Percentiles rank a stretch among this genome's conserved stretches.
Evolutionary conservation across 2,888 invertebrate genomes (phyloP).

Genomic region (Stenoptilia bipunctidactyla): DNA sequence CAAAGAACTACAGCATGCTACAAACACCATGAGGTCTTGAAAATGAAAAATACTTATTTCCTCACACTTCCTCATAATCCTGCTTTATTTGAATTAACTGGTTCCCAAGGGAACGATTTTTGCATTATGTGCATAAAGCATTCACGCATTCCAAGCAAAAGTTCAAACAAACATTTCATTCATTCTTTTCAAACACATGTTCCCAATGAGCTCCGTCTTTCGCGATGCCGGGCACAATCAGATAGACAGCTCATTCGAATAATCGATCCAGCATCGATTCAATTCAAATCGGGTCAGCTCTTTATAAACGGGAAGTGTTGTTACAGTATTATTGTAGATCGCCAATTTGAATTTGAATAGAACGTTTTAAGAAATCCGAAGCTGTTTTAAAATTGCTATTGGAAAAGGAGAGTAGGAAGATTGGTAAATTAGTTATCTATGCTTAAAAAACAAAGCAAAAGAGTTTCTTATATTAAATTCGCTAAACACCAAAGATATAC

Average conservation of each 20-base stretch:
- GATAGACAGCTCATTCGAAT: constrained; percentile 43
- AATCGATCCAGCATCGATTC: constrained; percentile 25
- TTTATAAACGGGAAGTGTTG: constrained; percentile 37
- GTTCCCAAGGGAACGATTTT: no score
- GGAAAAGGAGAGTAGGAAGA: no score
- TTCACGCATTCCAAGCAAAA: not conserved
- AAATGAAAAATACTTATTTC: no score
- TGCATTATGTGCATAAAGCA: no score
- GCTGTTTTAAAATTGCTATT: no score
- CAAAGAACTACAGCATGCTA: no score
- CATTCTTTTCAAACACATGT: constrained; percentile 2
- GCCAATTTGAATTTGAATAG: not conserved
- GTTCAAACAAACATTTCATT: constrained; percentile 1
- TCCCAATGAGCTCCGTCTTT: not conserved
- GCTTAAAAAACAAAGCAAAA: not conserved
- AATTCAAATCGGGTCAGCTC: constrained; percentile 28
- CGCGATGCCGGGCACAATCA: constrained; percentile 1
- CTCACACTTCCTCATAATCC: no score
- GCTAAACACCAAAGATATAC: no score
- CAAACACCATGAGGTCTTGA: no score
- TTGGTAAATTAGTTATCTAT: not conserved
- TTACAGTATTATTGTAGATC: constrained; percentile 17
- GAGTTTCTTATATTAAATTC: no score
- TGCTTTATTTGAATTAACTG: no score
- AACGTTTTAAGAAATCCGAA: no score